Conservation (phyloP, 2,888 invertebrate genomes). For the Microdon myrmicae region DNA sequence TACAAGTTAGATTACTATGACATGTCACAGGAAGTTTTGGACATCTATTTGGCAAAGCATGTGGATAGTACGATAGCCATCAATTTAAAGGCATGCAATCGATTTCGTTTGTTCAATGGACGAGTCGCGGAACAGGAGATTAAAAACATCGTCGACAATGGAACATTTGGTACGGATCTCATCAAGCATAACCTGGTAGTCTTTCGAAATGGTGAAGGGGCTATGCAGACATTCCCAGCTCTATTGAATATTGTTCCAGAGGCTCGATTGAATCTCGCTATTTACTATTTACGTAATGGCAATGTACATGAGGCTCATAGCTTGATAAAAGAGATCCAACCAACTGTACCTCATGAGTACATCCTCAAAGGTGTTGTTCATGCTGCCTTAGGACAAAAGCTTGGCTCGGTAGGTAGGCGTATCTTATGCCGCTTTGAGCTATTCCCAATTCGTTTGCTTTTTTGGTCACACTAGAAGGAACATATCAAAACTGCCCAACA, state of each 20-base stretch:
- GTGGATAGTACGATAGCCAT: constrained; percentile 95
- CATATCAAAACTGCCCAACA: constrained; percentile 95
- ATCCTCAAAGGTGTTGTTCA: constrained; percentile 96
- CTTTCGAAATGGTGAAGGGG: constrained; percentile 92
- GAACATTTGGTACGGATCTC: constrained; percentile 88
- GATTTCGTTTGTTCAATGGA: constrained; percentile 88
- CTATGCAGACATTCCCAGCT: constrained; percentile 87
- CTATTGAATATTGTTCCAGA: constrained; percentile 96
- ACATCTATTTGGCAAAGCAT: constrained; percentile 89
- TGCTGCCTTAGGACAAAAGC: constrained; percentile 91
- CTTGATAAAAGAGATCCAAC: constrained; percentile 89
- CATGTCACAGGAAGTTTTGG: constrained; percentile 96
- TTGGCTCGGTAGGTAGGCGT: constrained; percentile 77
- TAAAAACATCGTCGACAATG: constrained; percentile 81
- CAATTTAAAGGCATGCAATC: constrained; percentile 85
- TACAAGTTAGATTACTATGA: constrained; percentile 99
- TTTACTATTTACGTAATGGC: constrained; percentile 89
- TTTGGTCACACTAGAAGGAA: constrained; percentile 76
- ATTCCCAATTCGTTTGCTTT: not conserved
- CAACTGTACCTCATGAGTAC: constrained; percentile 94
- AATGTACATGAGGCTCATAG: constrained; percentile 89
- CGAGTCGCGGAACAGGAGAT: constrained; percentile 94
- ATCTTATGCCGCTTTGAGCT: not conserved
- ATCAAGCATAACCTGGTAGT: constrained; percentile 96
- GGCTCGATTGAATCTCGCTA: constrained; percentile 94